phyloP scores from a whole-genome alignment of 2,797 vertebrate species.

The Naso thynnoides region DNA sequence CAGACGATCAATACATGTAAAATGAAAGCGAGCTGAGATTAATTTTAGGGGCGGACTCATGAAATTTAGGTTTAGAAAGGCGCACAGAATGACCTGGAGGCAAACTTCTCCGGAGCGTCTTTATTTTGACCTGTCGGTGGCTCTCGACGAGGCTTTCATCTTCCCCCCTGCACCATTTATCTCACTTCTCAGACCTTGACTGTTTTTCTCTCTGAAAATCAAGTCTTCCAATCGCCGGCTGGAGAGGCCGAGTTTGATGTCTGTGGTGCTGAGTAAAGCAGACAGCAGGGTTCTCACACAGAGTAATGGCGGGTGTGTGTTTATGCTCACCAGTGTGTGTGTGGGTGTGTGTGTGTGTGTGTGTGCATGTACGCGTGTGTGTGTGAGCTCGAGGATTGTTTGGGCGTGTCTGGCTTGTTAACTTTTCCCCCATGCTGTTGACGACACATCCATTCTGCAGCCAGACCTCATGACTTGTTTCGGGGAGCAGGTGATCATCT shows the following conservation, averaged over 20 bases:
- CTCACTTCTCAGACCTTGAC: conserved; percentile 75
- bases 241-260: conserved; percentile 68
- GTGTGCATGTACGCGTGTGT: conserved; percentile 10
- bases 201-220: conserved; percentile 70
- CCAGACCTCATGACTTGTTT: conserved; percentile 55
- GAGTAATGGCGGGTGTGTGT: conserved; percentile 61
- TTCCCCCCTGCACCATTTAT: conserved; percentile 72
- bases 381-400: conserved; percentile 35
- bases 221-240: conserved; percentile 59
- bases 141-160: conserved; percentile 70
- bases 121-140: conserved; percentile 63
- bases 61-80: conserved; percentile 56
- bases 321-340: conserved; percentile 25
- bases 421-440: conserved; percentile 43
- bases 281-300: conserved; percentile 68
- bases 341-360: conserved; percentile 13
- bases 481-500: conserved; percentile 37
- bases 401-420: conserved; percentile 55
- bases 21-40: conserved; percentile 58
- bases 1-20: conserved; percentile 70
- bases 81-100: conserved; percentile 50
- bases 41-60: conserved; percentile 42
- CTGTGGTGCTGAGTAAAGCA: conserved; percentile 63
- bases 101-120: conserved; percentile 59
- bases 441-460: conserved; percentile 50